Evolutionary conservation across 2,888 invertebrate species (phyloP).

Genomic region (Urechis unicinctus): DNA sequence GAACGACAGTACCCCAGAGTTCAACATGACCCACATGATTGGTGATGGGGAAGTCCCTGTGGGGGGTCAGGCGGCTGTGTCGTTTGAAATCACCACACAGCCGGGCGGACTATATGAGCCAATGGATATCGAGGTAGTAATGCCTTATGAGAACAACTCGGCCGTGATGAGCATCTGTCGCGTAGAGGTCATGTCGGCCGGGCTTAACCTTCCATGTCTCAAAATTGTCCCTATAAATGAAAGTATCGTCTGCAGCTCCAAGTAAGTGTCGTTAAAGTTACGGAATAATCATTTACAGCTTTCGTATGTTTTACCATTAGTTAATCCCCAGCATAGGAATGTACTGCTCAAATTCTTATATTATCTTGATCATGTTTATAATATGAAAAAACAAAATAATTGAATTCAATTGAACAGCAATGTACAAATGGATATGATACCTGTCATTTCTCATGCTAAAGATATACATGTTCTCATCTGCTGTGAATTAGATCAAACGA

Average conservation of each 20-base stretch:
- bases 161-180: conserved; percentile 27
- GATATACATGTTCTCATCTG: too few species aligned
- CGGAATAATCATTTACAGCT: too few species aligned
- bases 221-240: conserved; percentile 25
- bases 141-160: conserved; percentile 25
- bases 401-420: too few species aligned
- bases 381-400: too few species aligned
- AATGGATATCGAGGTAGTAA: conserved; percentile 36
- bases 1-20: conserved; percentile 1
- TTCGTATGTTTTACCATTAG: not conserved
- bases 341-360: too few species aligned
- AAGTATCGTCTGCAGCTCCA: conserved; percentile 5
- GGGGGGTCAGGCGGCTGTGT: not conserved
- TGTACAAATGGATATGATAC: too few species aligned
- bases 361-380: too few species aligned
- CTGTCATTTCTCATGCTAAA: too few species aligned
- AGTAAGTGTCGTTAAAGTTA: too few species aligned
- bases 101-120: conserved; percentile 6
- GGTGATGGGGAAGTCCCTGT: conserved; percentile 3
- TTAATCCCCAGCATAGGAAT: not conserved
- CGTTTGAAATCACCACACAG: conserved; percentile 4
- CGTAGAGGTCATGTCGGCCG: conserved; percentile 28
- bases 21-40: conserved; percentile 1
- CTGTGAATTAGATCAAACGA: not conserved
- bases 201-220: conserved; percentile 38